A percentile compares a stretch with the other conserved stretches of the same genome.
Conservation (phyloP, 2,797 vertebrate genomes). For the Sebastes goodei region DNA sequence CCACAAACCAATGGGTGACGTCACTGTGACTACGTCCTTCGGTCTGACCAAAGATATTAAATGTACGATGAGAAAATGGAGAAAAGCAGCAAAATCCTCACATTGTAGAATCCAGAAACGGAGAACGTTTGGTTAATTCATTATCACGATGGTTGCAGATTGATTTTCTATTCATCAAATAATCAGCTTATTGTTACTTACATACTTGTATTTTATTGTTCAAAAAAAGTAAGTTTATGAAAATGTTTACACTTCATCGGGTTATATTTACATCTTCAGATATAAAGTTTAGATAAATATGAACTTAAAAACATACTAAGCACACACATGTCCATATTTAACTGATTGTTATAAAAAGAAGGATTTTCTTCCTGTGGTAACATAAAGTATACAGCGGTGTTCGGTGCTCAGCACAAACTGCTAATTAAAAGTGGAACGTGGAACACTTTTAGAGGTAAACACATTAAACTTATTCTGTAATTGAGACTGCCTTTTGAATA, state of each 20-base stretch:
- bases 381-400: not conserved
- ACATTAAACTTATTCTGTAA: not conserved
- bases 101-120: not conserved
- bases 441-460: slow-evolving; percentile 17
- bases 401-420: not conserved
- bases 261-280: not conserved
- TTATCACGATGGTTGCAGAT: not conserved
- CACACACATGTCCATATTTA: not conserved
- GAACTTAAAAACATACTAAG: not conserved
- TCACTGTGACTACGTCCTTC: no score
- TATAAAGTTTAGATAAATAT: not conserved
- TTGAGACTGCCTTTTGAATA: slow-evolving; percentile 19
- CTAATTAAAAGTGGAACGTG: slow-evolving; percentile 29
- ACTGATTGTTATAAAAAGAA: not conserved
- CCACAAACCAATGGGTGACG: no score
- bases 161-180: not conserved
- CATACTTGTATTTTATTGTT: not conserved
- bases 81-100: not conserved
- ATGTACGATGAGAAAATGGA: not conserved
- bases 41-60: not conserved
- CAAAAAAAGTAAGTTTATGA: not conserved
- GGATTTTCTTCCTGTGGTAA: not conserved
- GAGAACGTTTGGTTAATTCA: not conserved
- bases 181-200: not conserved
- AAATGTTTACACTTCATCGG: not conserved